Conservation (phyloP, 1,140 invertebrate species). For the Tetragonula clypearis region DNA sequence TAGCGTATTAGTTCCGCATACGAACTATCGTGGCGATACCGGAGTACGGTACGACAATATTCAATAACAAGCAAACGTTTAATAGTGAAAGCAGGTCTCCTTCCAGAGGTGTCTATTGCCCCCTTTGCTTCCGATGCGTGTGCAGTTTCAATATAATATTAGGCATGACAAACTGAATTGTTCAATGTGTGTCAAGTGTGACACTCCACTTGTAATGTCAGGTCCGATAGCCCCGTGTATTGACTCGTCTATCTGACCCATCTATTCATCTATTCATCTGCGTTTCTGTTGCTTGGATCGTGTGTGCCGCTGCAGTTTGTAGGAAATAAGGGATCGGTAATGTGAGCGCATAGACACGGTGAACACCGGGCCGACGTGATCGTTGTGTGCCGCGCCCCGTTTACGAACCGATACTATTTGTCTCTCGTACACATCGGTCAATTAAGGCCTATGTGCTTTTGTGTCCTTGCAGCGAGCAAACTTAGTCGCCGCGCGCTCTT, state of each 20-base stretch:
- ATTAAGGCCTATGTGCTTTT: slow-evolving; percentile 66
- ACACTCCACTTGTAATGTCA: neutral
- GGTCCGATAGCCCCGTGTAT: neutral
- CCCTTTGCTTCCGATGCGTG: neutral
- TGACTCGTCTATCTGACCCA: neutral
- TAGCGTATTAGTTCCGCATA: slow-evolving; percentile 32
- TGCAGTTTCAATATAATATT: slow-evolving; percentile 3
- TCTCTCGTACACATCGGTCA: slow-evolving; percentile 52
- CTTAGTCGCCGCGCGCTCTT: slow-evolving; percentile 16
- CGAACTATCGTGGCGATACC: too few relatives aligned
- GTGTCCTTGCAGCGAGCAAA: slow-evolving; percentile 58
- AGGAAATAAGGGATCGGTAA: slow-evolving; percentile 41
- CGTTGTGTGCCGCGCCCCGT: slow-evolving; percentile 35
- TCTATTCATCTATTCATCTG: neutral
- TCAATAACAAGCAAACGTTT: neutral
- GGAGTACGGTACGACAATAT: neutral
- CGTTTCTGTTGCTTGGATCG: slow-evolving; percentile 7
- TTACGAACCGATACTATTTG: slow-evolving; percentile 62
- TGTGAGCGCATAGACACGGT: slow-evolving; percentile 33
- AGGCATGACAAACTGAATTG: neutral
- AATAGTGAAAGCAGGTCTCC: neutral
- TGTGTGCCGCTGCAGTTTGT: neutral
- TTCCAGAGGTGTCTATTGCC: neutral
- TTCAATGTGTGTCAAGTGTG: neutral
- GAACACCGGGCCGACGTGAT: slow-evolving; percentile 28